Percentiles rank a stretch among this genome's conserved stretches.
phyloP scores from a whole-genome alignment of 2,888 invertebrate species.

The Argyresthia goedartella region DNA sequence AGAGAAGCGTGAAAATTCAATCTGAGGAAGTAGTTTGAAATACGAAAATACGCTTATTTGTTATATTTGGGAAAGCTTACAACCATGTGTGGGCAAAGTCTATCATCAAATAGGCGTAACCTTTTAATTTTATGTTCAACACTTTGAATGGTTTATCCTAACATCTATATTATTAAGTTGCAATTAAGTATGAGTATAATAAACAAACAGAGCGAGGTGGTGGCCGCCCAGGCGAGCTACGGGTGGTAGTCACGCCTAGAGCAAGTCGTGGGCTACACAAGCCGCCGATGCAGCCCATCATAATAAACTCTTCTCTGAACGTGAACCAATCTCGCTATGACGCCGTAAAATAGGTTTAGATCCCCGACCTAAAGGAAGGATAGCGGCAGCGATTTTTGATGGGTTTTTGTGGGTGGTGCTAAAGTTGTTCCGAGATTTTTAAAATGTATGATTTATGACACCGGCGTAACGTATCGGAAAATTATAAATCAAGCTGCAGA shows the following conservation, averaged over 20 bases:
- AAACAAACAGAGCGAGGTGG: slow-evolving; percentile 20
- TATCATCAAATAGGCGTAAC: not conserved
- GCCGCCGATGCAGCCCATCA: slow-evolving; percentile 28
- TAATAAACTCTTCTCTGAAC: slow-evolving; percentile 37
- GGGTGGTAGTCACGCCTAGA: slow-evolving; percentile 30
- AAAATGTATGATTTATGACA: too few species aligned
- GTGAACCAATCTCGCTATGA: slow-evolving; percentile 40
- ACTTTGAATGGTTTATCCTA: not conserved
- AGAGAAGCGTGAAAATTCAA: not conserved
- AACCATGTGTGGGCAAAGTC: not conserved
- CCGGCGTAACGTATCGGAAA: too few species aligned
- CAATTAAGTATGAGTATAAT: not conserved
- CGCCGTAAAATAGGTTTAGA: slow-evolving; percentile 26
- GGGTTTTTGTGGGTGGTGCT: too few species aligned
- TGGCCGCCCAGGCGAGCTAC: slow-evolving; percentile 46
- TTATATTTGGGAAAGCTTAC: too few species aligned
- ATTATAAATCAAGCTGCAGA: too few species aligned
- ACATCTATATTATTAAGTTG: not conserved
- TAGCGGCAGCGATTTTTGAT: not conserved
- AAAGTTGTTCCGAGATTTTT: too few species aligned
- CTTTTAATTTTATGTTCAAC: not conserved
- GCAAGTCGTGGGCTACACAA: slow-evolving; percentile 58
- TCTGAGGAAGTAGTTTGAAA: not conserved
- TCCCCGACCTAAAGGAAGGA: slow-evolving; percentile 18
- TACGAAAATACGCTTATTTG: not conserved